Percentiles rank a stretch among this genome's conserved stretches.
phyloP scores from a whole-genome alignment of 2,888 invertebrate species.

The Andricus quercusramuli region DNA sequence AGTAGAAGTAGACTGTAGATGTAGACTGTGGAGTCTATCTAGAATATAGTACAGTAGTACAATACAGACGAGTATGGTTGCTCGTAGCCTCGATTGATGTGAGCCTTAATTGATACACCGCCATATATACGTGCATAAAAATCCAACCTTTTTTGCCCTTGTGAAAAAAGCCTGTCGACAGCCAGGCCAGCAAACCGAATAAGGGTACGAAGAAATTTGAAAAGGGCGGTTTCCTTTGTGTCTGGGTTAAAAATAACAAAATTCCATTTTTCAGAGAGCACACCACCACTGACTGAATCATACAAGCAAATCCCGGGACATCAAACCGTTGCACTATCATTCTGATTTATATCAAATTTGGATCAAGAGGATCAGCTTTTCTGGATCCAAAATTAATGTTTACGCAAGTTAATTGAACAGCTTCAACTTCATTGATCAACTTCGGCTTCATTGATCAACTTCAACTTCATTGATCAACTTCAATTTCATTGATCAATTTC shows the following conservation, averaged over 20 bases:
- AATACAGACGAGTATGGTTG: background rate
- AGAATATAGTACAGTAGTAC: no score
- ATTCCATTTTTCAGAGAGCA: background rate
- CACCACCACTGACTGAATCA: background rate
- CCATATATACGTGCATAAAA: conserved; percentile 15
- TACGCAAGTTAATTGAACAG: no score
- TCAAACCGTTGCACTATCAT: no score
- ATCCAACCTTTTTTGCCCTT: conserved; percentile 12
- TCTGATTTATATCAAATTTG: no score
- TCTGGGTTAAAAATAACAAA: conserved; percentile 6
- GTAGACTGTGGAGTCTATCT: background rate
- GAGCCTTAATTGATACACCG: conserved; percentile 11
- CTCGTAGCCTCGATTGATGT: conserved; percentile 6
- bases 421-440: no score
- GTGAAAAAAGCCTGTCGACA: conserved; percentile 16
- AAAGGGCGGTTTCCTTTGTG: conserved; percentile 20
- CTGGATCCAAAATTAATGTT: no score
- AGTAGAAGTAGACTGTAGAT: no score
- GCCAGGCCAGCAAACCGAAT: conserved; percentile 9
- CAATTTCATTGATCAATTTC: no score
- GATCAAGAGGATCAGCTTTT: no score
- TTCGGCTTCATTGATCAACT: fast-evolving
- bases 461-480: no score
- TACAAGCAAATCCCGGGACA: no score
- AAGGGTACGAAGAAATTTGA: conserved; percentile 10